Base-by-base conservation (phyloP, 2,797 vertebrate genomes). In the Macrochelys suwanniensis region DNA sequence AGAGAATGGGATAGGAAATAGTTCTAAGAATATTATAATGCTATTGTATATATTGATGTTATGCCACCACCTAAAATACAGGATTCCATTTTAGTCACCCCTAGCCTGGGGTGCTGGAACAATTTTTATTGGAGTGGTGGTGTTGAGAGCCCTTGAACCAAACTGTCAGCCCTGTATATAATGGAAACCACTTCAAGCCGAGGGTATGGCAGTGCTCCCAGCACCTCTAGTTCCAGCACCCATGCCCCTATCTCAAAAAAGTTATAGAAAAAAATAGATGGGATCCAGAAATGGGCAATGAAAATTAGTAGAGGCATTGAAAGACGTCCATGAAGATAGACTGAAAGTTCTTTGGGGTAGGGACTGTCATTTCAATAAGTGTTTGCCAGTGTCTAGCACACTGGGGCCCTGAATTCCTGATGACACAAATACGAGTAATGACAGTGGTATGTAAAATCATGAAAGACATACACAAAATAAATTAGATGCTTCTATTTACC, bases 81-180 rank as follows among this genome's bases (percentile, higher is more conserved):
- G 53, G 51, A 85, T 94, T 96, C 80, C 56, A 80, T 93, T 97
- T 93, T 85, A 31, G 90, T 94, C 87, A 90, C 77, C 7, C 3
- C 45, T 82, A 57, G n/a, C 81, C 28, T 33, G 31, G 6, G 13
- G 28, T 31, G 13, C 13, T 3, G 59, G 59, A 61, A 61, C 31
- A 61, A 61, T 61, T 61, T 61, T 61, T 61, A 61, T 31, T 13
- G 28, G 59, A 13, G 28, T 31, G 28, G 6, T 10, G 59, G 31
- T 61, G 31, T 13, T 61, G 28, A 15, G 23, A 54, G 10, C 54
- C 54, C 54, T 54, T 54, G 31, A 61, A 33, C 31, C 31, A 61
- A 61, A 33, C 6, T 15, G 59, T 31, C 12, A 61, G 28, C 13
- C 59, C 59, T 33, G 13, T 61, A 61, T 16, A 61, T 61, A 61